phyloP scores from a whole-genome alignment of 2,113 vertebrate species.

The Arothron firmamentum region DNA sequence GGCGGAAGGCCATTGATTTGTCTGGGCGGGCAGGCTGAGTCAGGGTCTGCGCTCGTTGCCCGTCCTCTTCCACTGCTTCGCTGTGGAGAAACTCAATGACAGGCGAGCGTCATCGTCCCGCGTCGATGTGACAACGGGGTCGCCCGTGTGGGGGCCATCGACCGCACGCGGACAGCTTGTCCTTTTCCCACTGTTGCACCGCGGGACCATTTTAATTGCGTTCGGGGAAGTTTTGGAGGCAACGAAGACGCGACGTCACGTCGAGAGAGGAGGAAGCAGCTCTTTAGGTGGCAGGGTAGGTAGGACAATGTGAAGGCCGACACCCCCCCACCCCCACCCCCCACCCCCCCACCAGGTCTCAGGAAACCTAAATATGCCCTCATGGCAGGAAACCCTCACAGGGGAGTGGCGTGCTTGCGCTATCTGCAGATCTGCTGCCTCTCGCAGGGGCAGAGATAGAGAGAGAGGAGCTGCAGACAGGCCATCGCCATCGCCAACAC shows the following conservation, averaged over 20 bases:
- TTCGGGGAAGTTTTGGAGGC: too few relatives aligned
- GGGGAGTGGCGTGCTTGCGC: constrained; percentile 59
- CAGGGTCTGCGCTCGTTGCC: not conserved
- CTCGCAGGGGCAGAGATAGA: constrained; percentile 63
- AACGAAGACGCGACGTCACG: not conserved
- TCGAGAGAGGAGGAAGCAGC: not conserved
- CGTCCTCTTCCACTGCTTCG: not conserved
- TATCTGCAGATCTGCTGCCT: constrained; percentile 61
- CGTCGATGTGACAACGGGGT: not conserved
- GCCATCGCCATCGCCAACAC: constrained; percentile 61
- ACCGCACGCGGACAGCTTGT: not conserved
- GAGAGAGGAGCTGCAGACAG: constrained; percentile 62
- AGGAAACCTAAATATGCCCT: constrained; percentile 60
- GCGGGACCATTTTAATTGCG: too few relatives aligned
- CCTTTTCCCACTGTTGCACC: not conserved
- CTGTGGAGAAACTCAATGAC: constrained; percentile 6
- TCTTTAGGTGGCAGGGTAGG: constrained; percentile 57
- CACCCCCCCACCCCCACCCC: constrained; percentile 6
- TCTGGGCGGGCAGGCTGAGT: not conserved
- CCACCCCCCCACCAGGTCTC: constrained; percentile 1
- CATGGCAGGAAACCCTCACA: constrained; percentile 69
- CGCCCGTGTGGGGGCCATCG: not conserved
- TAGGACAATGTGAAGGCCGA: constrained; percentile 34
- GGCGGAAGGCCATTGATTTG: constrained; percentile 18
- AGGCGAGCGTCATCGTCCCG: constrained; percentile 3